These are phyloP conservation scores for Mungos mungo DNA, from an alignment of 2,113 vertebrate genomes.

Conservation along the genomic window DNA sequence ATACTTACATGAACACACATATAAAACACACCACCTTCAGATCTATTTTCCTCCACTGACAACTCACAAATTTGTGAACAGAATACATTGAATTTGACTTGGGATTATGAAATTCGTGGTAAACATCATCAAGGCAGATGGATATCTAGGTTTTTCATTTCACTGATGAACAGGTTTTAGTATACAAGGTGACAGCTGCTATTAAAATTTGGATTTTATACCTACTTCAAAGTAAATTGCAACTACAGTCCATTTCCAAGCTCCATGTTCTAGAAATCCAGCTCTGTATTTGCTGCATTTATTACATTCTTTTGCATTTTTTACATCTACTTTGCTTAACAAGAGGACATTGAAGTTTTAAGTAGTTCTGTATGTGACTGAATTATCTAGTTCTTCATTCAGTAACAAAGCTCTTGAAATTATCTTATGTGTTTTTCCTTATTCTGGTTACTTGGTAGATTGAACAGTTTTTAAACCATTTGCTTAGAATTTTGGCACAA, in stretches of 20 bases:
- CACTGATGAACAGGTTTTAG: constrained; percentile 53
- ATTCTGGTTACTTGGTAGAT: background rate
- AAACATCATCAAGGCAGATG: constrained; percentile 60
- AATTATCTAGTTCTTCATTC: constrained; percentile 43
- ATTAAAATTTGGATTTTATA: constrained; percentile 66
- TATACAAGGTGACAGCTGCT: constrained; percentile 66
- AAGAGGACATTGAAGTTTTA: constrained; percentile 57
- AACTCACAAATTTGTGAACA: constrained; percentile 28
- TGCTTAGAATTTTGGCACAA: background rate
- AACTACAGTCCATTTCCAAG: constrained; percentile 34
- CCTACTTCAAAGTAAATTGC: constrained; percentile 61
- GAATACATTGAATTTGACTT: constrained; percentile 49
- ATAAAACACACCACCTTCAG: background rate
- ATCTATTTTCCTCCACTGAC: background rate
- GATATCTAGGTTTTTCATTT: constrained; percentile 60
- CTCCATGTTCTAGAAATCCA: constrained; percentile 43
- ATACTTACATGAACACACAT: background rate
- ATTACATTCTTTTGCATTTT: constrained; percentile 53
- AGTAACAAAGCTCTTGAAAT: constrained; percentile 19
- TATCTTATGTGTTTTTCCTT: background rate
- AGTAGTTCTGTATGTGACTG: constrained; percentile 14
- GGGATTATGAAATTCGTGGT: constrained; percentile 60
- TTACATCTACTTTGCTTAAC: constrained; percentile 39
- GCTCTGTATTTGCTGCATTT: constrained; percentile 28
- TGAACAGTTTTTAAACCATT: constrained; percentile 20